These are phyloP conservation scores for Thunnus maccoyii DNA, from an alignment of 2,113 vertebrate genomes.

Conservation along the genomic window DNA sequence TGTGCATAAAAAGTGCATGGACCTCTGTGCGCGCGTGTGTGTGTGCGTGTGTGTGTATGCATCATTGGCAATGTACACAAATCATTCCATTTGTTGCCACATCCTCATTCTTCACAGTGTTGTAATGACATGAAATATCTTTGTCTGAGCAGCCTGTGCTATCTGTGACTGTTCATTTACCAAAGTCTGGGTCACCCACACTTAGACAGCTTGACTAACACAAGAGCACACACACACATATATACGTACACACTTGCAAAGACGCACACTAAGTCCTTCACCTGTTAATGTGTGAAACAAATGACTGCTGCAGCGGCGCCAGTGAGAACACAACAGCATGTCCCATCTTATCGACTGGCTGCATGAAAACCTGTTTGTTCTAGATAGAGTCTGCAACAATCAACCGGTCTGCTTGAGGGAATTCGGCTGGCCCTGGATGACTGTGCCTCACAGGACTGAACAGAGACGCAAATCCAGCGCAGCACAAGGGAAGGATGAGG, in stretches of 20 bases:
- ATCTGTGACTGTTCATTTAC: slow-evolving; percentile 70
- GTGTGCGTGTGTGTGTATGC: not conserved
- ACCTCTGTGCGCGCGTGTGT: not conserved
- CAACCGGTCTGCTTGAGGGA: slow-evolving; percentile 56
- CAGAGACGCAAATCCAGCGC: slow-evolving; percentile 47
- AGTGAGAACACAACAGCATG: slow-evolving; percentile 63
- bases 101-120: slow-evolving; percentile 63
- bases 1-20: not conserved
- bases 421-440: slow-evolving; percentile 55
- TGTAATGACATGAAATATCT: slow-evolving; percentile 49
- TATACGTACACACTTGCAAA: slow-evolving; percentile 20
- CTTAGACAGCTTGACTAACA: slow-evolving; percentile 42
- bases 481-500: slow-evolving; percentile 46
- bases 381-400: slow-evolving; percentile 73
- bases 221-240: slow-evolving; percentile 33
- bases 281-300: slow-evolving; percentile 78
- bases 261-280: slow-evolving; percentile 66
- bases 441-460: slow-evolving; percentile 57
- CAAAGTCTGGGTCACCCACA: slow-evolving; percentile 51
- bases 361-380: slow-evolving; percentile 78
- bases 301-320: slow-evolving; percentile 66
- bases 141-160: slow-evolving; percentile 23
- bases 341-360: slow-evolving; percentile 72
- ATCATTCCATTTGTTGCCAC: slow-evolving; percentile 32
- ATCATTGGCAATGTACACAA: slow-evolving; percentile 20